These are phyloP conservation scores for Sinocyclocheilus anshuiensis DNA, from an alignment of 2,113 vertebrate species.

Conservation along the genomic window DNA sequence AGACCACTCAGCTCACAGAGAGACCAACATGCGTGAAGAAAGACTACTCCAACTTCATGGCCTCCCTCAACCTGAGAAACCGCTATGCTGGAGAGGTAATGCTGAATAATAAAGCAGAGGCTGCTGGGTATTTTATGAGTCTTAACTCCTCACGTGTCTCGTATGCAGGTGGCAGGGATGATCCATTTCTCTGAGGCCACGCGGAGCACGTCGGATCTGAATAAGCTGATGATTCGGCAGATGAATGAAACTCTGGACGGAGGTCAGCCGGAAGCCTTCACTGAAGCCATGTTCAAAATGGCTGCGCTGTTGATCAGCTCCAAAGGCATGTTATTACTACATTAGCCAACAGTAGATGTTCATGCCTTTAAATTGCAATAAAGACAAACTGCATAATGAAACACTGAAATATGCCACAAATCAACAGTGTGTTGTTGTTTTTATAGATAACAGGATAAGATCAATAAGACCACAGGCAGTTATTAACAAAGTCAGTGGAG, in stretches of 20 bases:
- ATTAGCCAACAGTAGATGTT: not conserved
- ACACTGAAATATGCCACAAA: not conserved
- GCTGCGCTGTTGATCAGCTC: slow-evolving; percentile 93
- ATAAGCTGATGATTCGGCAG: slow-evolving; percentile 88
- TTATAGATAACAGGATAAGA: not conserved
- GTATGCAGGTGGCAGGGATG: slow-evolving; percentile 91
- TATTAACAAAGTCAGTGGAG: no score
- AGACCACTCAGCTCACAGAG: slow-evolving; percentile 95
- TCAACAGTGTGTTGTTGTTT: not conserved
- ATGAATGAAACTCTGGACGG: slow-evolving; percentile 84
- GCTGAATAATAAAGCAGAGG: not conserved
- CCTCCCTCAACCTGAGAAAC: slow-evolving; percentile 96
- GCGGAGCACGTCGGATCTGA: slow-evolving; percentile 85
- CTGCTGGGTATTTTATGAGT: not conserved
- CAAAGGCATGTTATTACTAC: slow-evolving; percentile 78
- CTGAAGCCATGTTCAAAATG: slow-evolving; percentile 96
- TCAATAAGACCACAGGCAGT: not conserved
- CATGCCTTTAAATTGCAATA: not conserved
- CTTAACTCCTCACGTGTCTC: slow-evolving; percentile 8
- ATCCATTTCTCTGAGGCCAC: slow-evolving; percentile 89
- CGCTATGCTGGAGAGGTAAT: slow-evolving; percentile 93
- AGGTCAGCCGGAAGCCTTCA: slow-evolving; percentile 82
- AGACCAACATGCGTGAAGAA: slow-evolving; percentile 95
- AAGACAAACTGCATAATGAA: not conserved
- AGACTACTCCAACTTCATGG: slow-evolving; percentile 99